Conservation (phyloP, 2,113 vertebrate genomes). For the Laticauda laticaudata region DNA sequence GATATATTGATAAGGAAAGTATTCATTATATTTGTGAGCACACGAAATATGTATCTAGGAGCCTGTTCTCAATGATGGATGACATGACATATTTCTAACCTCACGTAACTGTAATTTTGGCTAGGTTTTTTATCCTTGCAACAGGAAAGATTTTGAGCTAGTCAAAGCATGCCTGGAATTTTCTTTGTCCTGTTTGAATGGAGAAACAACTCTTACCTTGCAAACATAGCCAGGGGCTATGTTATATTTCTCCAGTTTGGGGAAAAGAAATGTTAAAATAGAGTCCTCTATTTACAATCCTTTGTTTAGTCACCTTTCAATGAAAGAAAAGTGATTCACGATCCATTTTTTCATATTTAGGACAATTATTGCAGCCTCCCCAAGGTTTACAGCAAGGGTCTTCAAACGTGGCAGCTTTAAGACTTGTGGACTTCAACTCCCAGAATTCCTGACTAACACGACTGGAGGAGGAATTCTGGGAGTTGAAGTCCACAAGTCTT, state of each 20-base stretch:
- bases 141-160: neutral
- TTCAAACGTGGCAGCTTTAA: too few species aligned
- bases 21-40: too few species aligned
- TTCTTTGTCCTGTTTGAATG: neutral
- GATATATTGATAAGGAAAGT: too few species aligned
- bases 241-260: neutral
- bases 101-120: neutral
- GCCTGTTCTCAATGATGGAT: too few species aligned
- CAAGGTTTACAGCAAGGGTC: too few species aligned
- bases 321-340: neutral
- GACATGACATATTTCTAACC: neutral
- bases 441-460: too few species aligned
- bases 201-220: neutral
- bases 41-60: too few species aligned
- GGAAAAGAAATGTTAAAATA: neutral
- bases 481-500: too few species aligned
- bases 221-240: neutral
- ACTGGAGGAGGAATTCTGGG: too few species aligned
- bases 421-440: too few species aligned
- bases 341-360: neutral
- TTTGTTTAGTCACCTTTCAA: neutral
- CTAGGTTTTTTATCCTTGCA: neutral
- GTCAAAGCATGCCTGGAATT: neutral
- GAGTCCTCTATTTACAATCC: neutral
- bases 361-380: fast-evolving